Evolutionary conservation across 2,113 vertebrate genomes (phyloP).

Genomic region (Rhizomys pruinosus): DNA sequence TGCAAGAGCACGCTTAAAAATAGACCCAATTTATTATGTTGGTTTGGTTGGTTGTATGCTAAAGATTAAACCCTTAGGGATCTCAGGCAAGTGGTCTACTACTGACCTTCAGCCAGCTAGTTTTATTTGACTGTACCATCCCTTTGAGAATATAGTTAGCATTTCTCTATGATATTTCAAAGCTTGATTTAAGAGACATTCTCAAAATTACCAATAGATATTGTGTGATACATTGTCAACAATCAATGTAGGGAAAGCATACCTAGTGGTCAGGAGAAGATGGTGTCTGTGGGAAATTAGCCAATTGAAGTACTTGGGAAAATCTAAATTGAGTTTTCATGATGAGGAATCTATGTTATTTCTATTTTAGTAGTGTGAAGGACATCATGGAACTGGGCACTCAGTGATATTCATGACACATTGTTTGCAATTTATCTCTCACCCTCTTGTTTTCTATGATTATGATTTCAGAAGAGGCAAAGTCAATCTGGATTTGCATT

Average conservation of each 20-base stretch:
- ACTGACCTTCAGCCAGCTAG: not conserved
- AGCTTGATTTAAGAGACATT: slow-evolving; percentile 13
- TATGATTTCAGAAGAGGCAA: slow-evolving; percentile 11
- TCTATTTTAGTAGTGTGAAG: slow-evolving; percentile 14
- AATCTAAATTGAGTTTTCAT: not conserved
- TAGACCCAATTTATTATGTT: not conserved
- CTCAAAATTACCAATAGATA: not conserved
- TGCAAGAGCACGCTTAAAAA: not conserved
- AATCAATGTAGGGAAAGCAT: not conserved
- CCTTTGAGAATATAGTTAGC: slow-evolving; percentile 31
- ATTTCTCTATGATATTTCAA: not conserved
- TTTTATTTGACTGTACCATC: not conserved
- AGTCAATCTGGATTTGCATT: not conserved
- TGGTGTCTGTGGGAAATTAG: not conserved
- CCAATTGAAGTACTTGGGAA: not conserved
- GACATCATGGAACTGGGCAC: not conserved
- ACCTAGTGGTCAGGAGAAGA: not conserved
- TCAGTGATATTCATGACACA: not conserved
- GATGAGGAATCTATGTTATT: not conserved
- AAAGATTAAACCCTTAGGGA: not conserved
- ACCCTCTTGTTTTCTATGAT: not conserved
- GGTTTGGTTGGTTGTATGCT: not conserved
- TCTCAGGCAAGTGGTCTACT: not conserved
- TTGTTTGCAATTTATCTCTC: not conserved
- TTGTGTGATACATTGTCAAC: not conserved